A percentile compares a stretch with the other conserved stretches of the same genome.
phyloP scores from a whole-genome alignment of 2,113 vertebrate species.

The Forbesichthys agassizii region DNA sequence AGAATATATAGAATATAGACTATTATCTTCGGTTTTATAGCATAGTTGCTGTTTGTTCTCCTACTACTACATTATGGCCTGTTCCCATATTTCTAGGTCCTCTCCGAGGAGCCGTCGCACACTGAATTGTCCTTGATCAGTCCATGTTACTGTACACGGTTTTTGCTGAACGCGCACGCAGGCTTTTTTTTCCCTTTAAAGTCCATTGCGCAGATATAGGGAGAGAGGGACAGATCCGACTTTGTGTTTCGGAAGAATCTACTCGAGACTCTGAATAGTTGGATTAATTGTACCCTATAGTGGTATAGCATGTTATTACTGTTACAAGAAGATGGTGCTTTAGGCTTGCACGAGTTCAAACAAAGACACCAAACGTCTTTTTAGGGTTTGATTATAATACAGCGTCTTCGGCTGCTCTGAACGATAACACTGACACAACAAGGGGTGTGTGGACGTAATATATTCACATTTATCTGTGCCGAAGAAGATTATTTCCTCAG shows the following conservation, averaged over 20 bases:
- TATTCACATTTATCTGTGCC: neutral
- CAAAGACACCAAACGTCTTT: neutral
- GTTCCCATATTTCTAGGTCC: neutral
- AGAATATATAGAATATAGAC: too few relatives aligned
- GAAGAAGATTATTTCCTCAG: slow-evolving; percentile 4
- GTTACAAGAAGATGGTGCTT: too few relatives aligned
- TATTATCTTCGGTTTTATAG: neutral
- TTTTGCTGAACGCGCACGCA: neutral
- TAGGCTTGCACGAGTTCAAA: too few relatives aligned
- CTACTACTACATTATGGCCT: neutral
- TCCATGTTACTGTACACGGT: slow-evolving; percentile 16
- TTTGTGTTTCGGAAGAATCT: neutral
- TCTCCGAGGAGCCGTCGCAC: slow-evolving; percentile 20
- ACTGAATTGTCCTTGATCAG: slow-evolving; percentile 30
- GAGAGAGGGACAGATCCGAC: neutral
- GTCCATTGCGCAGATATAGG: slow-evolving; percentile 9
- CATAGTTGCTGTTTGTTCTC: neutral
- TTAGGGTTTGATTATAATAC: neutral
- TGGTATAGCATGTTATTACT: too few relatives aligned
- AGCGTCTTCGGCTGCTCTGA: neutral
- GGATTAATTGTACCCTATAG: too few relatives aligned
- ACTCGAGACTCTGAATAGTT: neutral
- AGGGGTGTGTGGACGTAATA: neutral
- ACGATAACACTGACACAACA: neutral
- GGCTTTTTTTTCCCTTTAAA: neutral